Evolutionary conservation across 2,888 invertebrate genomes (phyloP).

Genomic region (Melinaea marsaeus): DNA sequence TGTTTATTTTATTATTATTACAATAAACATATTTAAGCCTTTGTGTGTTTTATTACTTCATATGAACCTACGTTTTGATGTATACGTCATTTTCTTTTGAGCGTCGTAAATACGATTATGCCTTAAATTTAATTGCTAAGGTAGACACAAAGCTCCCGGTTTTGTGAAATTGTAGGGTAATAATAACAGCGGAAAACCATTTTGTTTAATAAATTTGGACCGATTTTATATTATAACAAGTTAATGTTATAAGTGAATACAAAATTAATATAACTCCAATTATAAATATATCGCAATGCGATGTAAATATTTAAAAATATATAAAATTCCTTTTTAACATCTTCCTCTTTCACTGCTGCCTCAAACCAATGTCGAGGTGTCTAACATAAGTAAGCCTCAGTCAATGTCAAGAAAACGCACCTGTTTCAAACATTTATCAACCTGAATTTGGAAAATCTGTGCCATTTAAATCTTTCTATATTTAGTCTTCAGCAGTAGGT

Average conservation of each 20-base stretch:
- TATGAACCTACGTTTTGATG: too few relatives aligned
- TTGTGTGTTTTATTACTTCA: too few relatives aligned
- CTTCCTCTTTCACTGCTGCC: constrained; percentile 16
- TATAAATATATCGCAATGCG: too few relatives aligned
- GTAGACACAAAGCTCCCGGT: not conserved
- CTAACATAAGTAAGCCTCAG: constrained; percentile 36
- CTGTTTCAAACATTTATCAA: constrained; percentile 41
- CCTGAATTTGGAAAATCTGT: not conserved
- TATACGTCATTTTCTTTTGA: too few relatives aligned
- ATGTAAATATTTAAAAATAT: too few relatives aligned
- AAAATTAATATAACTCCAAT: too few relatives aligned
- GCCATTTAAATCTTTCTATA: too few relatives aligned
- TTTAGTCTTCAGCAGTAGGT: too few relatives aligned
- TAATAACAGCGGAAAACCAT: not conserved
- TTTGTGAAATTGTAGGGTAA: not conserved
- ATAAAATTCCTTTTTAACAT: too few relatives aligned
- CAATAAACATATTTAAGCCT: too few relatives aligned
- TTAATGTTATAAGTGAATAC: too few relatives aligned
- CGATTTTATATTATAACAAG: too few relatives aligned
- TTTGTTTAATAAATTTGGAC: not conserved
- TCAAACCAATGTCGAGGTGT: constrained; percentile 21
- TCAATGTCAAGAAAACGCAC: constrained; percentile 42
- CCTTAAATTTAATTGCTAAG: constrained; percentile 3
- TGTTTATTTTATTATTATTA: not conserved
- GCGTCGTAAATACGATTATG: not conserved